Conservation (phyloP, 2,888 invertebrate species). For the Amiota communis region DNA sequence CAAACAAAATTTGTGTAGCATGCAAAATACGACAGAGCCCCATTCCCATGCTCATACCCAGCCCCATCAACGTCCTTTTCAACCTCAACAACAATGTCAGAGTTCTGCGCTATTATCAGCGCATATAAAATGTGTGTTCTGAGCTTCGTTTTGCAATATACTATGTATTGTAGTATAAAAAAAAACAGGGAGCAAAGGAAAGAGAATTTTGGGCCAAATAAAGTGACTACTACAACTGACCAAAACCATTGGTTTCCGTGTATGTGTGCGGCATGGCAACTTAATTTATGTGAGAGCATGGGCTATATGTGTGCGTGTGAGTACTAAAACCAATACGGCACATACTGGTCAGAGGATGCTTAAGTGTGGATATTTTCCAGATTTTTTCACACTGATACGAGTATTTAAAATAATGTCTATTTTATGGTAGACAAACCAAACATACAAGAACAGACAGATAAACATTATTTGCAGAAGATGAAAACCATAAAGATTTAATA, state of each 20-base stretch:
- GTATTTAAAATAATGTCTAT: constrained; percentile 24
- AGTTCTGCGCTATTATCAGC: constrained; percentile 19
- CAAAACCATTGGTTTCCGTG: too few relatives aligned
- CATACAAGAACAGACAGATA: background rate
- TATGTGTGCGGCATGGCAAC: background rate
- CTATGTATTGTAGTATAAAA: too few relatives aligned
- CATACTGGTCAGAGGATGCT: background rate
- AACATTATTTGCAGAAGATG: constrained; percentile 19
- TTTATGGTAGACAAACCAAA: constrained; percentile 7
- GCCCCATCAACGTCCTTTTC: background rate
- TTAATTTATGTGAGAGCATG: background rate
- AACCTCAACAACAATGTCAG: background rate
- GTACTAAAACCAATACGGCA: constrained; percentile 19
- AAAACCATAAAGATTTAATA: constrained; percentile 20
- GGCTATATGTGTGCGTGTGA: constrained; percentile 10
- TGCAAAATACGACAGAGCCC: constrained; percentile 47
- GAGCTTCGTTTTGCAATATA: constrained; percentile 28
- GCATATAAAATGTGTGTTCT: constrained; percentile 36
- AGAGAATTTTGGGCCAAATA: background rate
- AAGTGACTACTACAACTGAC: too few relatives aligned
- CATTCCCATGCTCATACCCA: background rate
- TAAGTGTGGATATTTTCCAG: background rate
- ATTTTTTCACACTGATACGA: constrained; percentile 28
- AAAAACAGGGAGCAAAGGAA: background rate
- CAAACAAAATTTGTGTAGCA: constrained; percentile 46